Percentiles rank a stretch among this genome's conserved stretches.
These are phyloP conservation scores for Tyto alba DNA, from an alignment of 2,113 vertebrate genomes.

Conservation along the genomic window DNA sequence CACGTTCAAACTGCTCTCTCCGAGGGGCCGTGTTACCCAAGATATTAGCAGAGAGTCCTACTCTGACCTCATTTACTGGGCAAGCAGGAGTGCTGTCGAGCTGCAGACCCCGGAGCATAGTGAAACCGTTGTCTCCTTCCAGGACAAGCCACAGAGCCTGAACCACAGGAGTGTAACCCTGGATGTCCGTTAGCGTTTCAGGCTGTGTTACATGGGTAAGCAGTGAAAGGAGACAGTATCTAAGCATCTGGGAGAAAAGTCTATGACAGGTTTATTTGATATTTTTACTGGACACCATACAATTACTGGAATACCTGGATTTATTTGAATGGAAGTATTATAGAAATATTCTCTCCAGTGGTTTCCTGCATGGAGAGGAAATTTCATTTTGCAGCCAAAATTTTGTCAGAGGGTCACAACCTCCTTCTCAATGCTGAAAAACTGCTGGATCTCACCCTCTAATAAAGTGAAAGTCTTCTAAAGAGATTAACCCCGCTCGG, in stretches of 20 bases:
- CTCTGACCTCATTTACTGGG: slow-evolving; percentile 16
- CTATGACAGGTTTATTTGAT: slow-evolving; percentile 62
- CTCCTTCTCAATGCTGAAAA: slow-evolving; percentile 37
- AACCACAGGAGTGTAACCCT: neutral
- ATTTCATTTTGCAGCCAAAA: slow-evolving; percentile 59
- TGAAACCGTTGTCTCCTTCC: slow-evolving; percentile 30
- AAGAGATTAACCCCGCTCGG: neutral
- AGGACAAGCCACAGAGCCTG: neutral
- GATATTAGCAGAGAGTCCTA: neutral
- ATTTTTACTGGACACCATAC: slow-evolving; percentile 56
- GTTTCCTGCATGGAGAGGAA: slow-evolving; percentile 53
- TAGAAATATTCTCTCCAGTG: slow-evolving; percentile 56
- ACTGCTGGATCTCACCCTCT: slow-evolving; percentile 19
- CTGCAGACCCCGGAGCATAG: neutral
- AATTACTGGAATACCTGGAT: slow-evolving; percentile 65
- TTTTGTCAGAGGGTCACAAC: slow-evolving; percentile 59
- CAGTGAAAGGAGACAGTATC: slow-evolving; percentile 46
- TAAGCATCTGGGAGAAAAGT: slow-evolving; percentile 50
- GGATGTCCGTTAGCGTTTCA: neutral
- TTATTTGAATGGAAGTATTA: slow-evolving; percentile 65
- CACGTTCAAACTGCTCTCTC: neutral
- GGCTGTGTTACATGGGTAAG: neutral
- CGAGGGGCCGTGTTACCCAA: neutral
- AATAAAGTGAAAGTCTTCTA: slow-evolving; percentile 28
- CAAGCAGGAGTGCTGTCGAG: neutral